Evolutionary conservation across 2,113 vertebrate species (phyloP).

Genomic region (Trogon melanurus): DNA sequence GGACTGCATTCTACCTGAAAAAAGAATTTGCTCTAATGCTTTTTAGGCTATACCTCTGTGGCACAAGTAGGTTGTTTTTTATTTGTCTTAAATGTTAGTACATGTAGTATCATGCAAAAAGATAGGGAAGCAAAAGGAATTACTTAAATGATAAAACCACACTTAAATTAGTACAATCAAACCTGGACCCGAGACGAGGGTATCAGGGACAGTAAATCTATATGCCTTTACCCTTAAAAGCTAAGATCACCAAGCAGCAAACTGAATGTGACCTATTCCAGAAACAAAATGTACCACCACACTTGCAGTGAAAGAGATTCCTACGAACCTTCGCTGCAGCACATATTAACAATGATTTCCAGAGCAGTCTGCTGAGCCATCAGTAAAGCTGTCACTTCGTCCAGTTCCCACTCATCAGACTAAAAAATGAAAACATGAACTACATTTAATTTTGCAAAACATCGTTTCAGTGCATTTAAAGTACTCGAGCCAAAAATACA

Average conservation of each 20-base stretch:
- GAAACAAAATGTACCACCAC: neutral
- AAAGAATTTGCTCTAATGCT: neutral
- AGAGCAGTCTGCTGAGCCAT: constrained; percentile 94
- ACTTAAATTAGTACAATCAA: neutral
- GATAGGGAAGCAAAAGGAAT: neutral
- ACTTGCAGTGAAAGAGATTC: neutral
- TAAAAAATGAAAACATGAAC: constrained; percentile 63
- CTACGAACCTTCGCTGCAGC: constrained; percentile 90
- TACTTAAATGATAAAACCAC: neutral
- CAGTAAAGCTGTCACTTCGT: constrained; percentile 87
- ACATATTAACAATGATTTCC: constrained; percentile 98
- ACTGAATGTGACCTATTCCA: neutral
- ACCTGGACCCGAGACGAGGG: neutral
- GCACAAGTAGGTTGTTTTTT: neutral
- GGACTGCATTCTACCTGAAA: neutral
- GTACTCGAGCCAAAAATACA: neutral
- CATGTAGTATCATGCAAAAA: neutral
- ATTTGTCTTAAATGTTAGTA: neutral
- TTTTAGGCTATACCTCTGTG: neutral
- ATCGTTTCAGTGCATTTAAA: neutral
- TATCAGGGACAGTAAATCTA: neutral
- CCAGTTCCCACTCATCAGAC: constrained; percentile 87
- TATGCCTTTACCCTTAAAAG: neutral
- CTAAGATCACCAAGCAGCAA: neutral
- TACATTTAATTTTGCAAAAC: neutral